Evolutionary conservation across 1,140 invertebrate species (phyloP).

Genomic region (Gonioctena quinquepunctata): DNA sequence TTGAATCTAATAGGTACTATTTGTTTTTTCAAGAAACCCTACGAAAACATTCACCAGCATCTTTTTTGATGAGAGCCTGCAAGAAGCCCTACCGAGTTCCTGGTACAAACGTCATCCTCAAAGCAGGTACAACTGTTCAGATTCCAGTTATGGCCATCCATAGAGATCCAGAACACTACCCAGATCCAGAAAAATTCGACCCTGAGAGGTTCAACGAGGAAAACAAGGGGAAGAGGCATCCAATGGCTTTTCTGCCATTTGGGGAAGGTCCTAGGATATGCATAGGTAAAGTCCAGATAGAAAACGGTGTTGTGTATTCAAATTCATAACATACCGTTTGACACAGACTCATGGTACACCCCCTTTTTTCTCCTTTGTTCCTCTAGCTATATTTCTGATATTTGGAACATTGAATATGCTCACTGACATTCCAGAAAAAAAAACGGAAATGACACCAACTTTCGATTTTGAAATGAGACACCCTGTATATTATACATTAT

Average conservation of each 20-base stretch:
- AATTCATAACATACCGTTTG: too few relatives aligned
- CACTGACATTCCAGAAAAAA: too few relatives aligned
- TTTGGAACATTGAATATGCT: too few relatives aligned
- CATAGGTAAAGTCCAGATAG: too few relatives aligned
- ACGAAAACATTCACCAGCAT: constrained; percentile 61
- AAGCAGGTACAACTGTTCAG: constrained; percentile 53
- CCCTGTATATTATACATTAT: too few relatives aligned
- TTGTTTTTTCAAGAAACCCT: constrained; percentile 58
- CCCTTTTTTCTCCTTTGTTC: too few relatives aligned
- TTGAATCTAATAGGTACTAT: too few relatives aligned
- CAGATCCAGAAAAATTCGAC: constrained; percentile 66
- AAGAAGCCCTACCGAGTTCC: constrained; percentile 34
- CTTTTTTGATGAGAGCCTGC: constrained; percentile 17
- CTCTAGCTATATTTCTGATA: too few relatives aligned
- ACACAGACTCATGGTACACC: too few relatives aligned
- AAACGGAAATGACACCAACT: too few relatives aligned
- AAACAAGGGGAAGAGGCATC: constrained; percentile 47
- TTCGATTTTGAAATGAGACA: too few relatives aligned
- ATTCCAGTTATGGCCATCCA: constrained; percentile 57
- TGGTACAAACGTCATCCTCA: constrained; percentile 52
- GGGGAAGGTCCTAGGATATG: constrained; percentile 69
- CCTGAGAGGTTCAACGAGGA: constrained; percentile 65
- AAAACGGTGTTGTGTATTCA: too few relatives aligned
- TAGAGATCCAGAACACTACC: constrained; percentile 60
- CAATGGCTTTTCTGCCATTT: constrained; percentile 63